These are phyloP conservation scores for Neoscelio sp. DNA, from an alignment of 2,888 invertebrate species.

Conservation along the genomic window DNA sequence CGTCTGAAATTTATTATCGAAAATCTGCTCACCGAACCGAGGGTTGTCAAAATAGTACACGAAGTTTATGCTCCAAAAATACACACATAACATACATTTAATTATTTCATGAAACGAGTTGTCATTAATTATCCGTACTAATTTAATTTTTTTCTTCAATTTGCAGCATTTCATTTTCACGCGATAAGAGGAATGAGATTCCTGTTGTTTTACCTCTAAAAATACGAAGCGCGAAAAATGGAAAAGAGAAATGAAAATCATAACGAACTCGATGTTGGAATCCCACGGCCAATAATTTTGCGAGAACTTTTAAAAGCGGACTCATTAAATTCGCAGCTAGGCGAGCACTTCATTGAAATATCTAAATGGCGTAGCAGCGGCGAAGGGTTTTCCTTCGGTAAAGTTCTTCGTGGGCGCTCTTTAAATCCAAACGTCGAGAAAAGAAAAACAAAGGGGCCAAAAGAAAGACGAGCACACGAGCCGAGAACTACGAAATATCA, in stretches of 20 bases:
- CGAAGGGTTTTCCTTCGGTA: constrained; percentile 33
- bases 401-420: constrained; percentile 9
- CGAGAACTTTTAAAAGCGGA: constrained; percentile 72
- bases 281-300: constrained; percentile 69
- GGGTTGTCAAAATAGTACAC: too few species aligned
- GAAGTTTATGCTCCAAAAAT: too few species aligned
- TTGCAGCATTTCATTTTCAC: background rate
- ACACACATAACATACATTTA: too few species aligned
- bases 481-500: too few species aligned
- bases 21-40: too few species aligned
- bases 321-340: constrained; percentile 79
- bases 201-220: constrained; percentile 6
- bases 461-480: background rate
- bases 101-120: too few species aligned
- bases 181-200: too few species aligned
- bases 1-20: too few species aligned
- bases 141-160: too few species aligned
- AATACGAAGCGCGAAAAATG: constrained; percentile 15
- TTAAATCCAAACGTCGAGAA: background rate
- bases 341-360: constrained; percentile 76
- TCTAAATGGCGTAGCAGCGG: constrained; percentile 72
- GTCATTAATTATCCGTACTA: too few species aligned
- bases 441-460: background rate
- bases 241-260: constrained; percentile 17
- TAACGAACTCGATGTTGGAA: constrained; percentile 24